Evolutionary conservation across 1,140 invertebrate species (phyloP), one percentile per base, ranked within the genome.

Genomic region (Lamellibrachia luymesi): DNA sequence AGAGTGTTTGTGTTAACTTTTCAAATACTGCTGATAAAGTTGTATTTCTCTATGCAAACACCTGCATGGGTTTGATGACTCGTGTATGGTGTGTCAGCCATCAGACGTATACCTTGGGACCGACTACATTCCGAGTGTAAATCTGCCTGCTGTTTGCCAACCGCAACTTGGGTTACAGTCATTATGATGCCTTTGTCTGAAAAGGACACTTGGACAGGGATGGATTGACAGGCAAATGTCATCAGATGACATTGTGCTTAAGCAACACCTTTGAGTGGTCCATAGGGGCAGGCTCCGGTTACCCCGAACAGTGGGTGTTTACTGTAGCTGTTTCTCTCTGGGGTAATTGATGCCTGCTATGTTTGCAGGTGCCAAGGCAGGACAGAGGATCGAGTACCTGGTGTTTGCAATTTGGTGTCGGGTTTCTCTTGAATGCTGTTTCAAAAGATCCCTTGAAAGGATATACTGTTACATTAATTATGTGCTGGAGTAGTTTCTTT

Each of bases 261-360:
- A 22, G 17, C 64, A 80, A 80, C 64, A 80, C 64, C 64, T 80
- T 80, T 80, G 64, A 80, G 13, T 10, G 64, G 13, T 17, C 25
- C 64, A 80, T 80, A 22, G 64, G 64, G 64, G 6, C 25, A 17
- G 64, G 64, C 64, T 80, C 64, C 64, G 2, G 64, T 80, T 80
- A 80, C 64, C 64, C 64, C 25, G 5, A 80, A 80, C 8, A 80
- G 64, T 80, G 64, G 64, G 64, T 80, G 64, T 80, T 80, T 80
- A 80, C 64, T 80, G 64, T 80, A 80, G 64, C 64, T 10, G 64
- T 80, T 80, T 80, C 64, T 80, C 64, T 80, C 64, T 22, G 13
- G 64, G 64, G 64, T 80, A 80, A 80, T 80, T 80, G 64, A 80
- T 80, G 64, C 64, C 64, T 80, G 64, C 64, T 80, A 80, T 80